Evolutionary conservation across 2,888 invertebrate genomes (phyloP).

Genomic region (Beris morrisii): DNA sequence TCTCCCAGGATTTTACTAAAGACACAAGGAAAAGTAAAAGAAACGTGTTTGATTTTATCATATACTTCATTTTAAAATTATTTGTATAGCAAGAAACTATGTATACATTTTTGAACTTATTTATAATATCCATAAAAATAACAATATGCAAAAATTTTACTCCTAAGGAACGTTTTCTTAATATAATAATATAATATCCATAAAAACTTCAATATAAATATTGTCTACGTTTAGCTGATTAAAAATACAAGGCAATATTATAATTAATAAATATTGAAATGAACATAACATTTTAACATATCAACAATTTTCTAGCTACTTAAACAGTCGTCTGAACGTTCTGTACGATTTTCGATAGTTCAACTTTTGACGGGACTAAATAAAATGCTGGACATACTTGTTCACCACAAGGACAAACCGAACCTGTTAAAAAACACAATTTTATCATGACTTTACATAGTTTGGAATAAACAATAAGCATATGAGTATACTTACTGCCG

Average conservation of each 20-base stretch:
- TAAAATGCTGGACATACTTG: conserved; percentile 91
- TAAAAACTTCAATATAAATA: conserved; percentile 12
- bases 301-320: conserved; percentile 39
- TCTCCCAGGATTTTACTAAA: too few relatives aligned
- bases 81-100: neutral
- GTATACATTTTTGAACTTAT: too few relatives aligned
- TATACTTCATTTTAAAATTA: neutral
- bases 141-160: neutral
- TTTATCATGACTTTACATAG: neutral
- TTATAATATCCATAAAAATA: too few relatives aligned
- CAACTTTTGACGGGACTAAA: conserved; percentile 86
- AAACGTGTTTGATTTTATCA: neutral
- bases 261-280: conserved; percentile 5
- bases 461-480: neutral
- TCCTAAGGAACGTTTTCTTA: neutral
- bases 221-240: conserved; percentile 27
- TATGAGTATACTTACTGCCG: conserved; percentile 64
- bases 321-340: conserved; percentile 82
- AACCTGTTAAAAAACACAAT: conserved; percentile 60
- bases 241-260: conserved; percentile 27
- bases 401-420: conserved; percentile 86
- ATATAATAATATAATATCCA: neutral
- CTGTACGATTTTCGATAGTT: conserved; percentile 84
- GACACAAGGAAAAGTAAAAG: too few relatives aligned
- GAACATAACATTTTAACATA: conserved; percentile 4